phyloP scores from a whole-genome alignment of 2,113 vertebrate genomes.

The Acrocephalus kingi region DNA sequence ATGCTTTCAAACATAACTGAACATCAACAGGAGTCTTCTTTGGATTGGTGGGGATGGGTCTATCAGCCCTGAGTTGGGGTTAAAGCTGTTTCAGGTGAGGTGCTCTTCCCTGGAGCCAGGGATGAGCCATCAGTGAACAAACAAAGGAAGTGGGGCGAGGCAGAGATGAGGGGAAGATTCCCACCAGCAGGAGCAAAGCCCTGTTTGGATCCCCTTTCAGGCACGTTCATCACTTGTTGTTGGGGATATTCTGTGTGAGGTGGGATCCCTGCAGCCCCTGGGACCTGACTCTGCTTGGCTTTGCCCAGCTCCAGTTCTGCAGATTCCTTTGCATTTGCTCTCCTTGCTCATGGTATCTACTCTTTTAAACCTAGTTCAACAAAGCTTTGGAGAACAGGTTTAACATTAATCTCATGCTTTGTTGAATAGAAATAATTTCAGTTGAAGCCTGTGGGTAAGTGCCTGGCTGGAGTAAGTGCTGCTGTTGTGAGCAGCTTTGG shows the following conservation, averaged over 20 bases:
- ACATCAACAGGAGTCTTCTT: background rate
- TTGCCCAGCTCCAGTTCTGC: background rate
- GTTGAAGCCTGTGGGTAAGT: background rate
- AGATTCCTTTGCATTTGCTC: background rate
- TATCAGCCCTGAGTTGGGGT: background rate
- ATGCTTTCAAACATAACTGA: background rate
- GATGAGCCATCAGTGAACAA: background rate
- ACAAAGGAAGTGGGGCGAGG: background rate
- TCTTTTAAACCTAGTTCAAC: background rate
- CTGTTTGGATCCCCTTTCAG: background rate
- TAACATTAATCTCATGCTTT: background rate
- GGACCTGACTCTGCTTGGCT: background rate
- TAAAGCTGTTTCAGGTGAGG: background rate
- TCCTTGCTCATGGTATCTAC: background rate
- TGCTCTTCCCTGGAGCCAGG: background rate
- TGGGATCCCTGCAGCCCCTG: background rate
- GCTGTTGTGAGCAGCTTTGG: background rate
- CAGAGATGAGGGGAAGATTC: background rate
- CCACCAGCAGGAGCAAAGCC: background rate
- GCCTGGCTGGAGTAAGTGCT: background rate
- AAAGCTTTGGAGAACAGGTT: background rate
- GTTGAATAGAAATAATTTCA: background rate
- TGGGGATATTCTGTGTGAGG: background rate
- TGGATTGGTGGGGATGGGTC: background rate
- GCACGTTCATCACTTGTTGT: background rate